Base-by-base conservation (phyloP, 1,140 invertebrate genomes). In the Gonatopus flavifemur region DNA sequence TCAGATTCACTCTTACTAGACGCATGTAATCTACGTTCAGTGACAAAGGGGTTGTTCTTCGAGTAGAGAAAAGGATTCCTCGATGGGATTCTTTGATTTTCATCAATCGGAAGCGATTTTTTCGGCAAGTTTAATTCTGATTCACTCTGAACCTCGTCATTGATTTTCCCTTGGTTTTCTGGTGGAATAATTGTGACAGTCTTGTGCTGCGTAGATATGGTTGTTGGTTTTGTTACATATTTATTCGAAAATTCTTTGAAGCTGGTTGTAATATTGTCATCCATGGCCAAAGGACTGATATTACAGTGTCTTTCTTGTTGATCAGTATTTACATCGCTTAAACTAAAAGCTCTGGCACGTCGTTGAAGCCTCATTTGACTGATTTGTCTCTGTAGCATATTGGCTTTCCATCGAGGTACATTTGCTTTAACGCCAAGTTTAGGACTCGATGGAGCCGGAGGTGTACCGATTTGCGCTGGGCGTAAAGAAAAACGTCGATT, bases 141-240 rank as follows among this genome's bases (percentile, higher is more conserved):
- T 12, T 21, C 25, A 35, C 1, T n/a, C 16, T 15, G n/a, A 15
- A n/a, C n/a, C 31, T 32, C 31, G 13, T 32, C 16, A 8, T 15
- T 15, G n/a, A n/a, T n/a, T n/a, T n/a, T n/a, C 49, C 20, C 12
- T 52, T 16, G 4, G 31, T 39, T n/a, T 0, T 33, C 55, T 1
- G 71, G 69, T 4, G 74, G 69, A 10, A 72, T 40, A 9, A 74
- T 76, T 0, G 74, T 76, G 5, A 76, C 72, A 2, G 72, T 72
- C 28, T 74, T 76, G 30, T 66, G 63, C 8, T 39, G 54, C 1
- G 53, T 6, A 10, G 7, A 35, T 18, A 37, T 35, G 13, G 1
- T 59, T 62, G n/a, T n/a, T 55, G 53, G 1, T 24, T 36, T 53
- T 9, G 15, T 40, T 16, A 31, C 9, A 7, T 46, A 37, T 10